phyloP scores from a whole-genome alignment of 2,113 vertebrate species.

The Hyaena hyaena region DNA sequence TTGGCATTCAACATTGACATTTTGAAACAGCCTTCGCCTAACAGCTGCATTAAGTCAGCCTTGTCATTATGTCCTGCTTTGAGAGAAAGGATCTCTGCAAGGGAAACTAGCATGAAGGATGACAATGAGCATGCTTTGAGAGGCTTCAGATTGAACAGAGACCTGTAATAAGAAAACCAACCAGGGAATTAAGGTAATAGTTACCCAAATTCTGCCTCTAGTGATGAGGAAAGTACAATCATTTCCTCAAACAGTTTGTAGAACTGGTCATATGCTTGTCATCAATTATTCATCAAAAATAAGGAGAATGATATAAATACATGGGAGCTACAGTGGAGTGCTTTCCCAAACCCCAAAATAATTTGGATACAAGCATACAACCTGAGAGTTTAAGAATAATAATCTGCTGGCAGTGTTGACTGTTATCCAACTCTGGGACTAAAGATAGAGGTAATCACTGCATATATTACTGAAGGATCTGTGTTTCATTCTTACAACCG shows the following conservation, averaged over 20 bases:
- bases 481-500: background rate
- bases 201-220: background rate
- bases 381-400: conserved; percentile 25
- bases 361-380: conserved; percentile 24
- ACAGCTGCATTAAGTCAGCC: conserved; percentile 62
- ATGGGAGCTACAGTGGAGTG: background rate
- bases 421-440: background rate
- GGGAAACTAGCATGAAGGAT: conserved; percentile 20
- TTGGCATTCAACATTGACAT: conserved; percentile 73
- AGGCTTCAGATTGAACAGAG: background rate
- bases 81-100: conserved; percentile 22
- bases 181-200: background rate
- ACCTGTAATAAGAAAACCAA: conserved; percentile 3
- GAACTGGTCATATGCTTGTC: background rate
- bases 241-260: background rate
- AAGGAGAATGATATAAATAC: conserved; percentile 24
- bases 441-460: conserved; percentile 16
- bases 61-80: conserved; percentile 55
- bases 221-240: background rate
- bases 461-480: background rate
- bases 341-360: background rate
- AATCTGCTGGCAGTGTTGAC: background rate
- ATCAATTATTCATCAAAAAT: background rate
- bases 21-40: conserved; percentile 54
- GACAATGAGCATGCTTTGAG: background rate